phyloP scores from a whole-genome alignment of 2,888 invertebrate genomes.

The Cepaea hortensis region DNA sequence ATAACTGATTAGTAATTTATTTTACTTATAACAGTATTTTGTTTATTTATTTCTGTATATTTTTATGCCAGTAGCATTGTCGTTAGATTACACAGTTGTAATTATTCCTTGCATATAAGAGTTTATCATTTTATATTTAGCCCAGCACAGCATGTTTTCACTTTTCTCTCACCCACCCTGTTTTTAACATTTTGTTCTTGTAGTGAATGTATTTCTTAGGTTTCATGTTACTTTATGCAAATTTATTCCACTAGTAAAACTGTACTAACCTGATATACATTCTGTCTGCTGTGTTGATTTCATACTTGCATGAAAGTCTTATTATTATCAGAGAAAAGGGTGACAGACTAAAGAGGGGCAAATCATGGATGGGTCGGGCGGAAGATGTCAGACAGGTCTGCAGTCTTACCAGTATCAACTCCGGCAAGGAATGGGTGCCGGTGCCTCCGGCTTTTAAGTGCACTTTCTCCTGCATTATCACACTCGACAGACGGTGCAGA shows the following conservation, averaged over 20 bases:
- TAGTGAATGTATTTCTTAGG: not conserved
- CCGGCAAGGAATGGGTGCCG: no score
- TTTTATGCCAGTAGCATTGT: not conserved
- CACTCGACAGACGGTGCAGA: no score
- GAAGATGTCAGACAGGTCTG: no score
- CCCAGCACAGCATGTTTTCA: not conserved
- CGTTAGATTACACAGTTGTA: not conserved
- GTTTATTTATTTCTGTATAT: not conserved
- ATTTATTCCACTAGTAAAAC: not conserved
- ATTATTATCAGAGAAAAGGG: no score
- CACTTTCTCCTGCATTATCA: no score
- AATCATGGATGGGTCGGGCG: no score
- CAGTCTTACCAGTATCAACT: no score
- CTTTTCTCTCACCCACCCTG: not conserved
- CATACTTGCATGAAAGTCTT: no score
- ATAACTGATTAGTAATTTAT: not conserved
- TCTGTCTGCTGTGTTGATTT: no score
- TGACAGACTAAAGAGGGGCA: no score
- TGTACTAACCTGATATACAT: not conserved
- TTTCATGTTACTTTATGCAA: not conserved
- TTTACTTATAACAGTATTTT: conserved; percentile 5
- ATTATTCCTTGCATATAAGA: not conserved
- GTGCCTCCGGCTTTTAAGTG: no score
- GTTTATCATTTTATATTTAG: not conserved
- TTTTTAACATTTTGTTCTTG: not conserved